Conservation (phyloP, 2,888 invertebrate species). For the Drosophila stalkeri region DNA sequence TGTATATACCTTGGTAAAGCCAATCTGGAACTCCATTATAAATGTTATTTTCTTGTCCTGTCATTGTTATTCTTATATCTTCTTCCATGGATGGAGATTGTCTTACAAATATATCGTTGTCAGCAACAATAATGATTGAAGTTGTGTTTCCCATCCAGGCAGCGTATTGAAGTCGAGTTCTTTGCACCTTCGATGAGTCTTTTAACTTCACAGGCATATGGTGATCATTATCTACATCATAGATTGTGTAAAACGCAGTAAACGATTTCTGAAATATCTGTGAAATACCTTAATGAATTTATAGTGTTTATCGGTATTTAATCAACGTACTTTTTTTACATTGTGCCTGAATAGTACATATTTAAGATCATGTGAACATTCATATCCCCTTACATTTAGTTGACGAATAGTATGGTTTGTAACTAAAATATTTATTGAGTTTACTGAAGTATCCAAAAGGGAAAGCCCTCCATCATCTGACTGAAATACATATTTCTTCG, state of each 20-base stretch:
- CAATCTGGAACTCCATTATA: slow-evolving; percentile 98
- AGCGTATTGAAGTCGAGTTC: slow-evolving; percentile 92
- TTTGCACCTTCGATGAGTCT: slow-evolving; percentile 89
- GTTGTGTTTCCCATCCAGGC: slow-evolving; percentile 93
- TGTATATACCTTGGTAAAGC: slow-evolving; percentile 93
- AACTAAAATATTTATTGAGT: slow-evolving; percentile 91
- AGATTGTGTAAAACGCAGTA: slow-evolving; percentile 95
- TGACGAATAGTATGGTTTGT: slow-evolving; percentile 95
- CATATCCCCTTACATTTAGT: slow-evolving; percentile 94
- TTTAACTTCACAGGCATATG: slow-evolving; percentile 94
- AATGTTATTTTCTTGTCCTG: slow-evolving; percentile 91
- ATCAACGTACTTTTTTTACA: slow-evolving; percentile 91
- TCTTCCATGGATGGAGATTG: slow-evolving; percentile 89
- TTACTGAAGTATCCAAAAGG: slow-evolving; percentile 91
- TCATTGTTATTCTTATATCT: slow-evolving; percentile 90
- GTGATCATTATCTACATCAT: slow-evolving; percentile 96
- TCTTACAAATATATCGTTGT: slow-evolving; percentile 95
- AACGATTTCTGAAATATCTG: slow-evolving; percentile 95
- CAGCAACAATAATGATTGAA: slow-evolving; percentile 91
- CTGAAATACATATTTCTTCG: slow-evolving; percentile 93
- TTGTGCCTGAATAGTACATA: slow-evolving; percentile 95
- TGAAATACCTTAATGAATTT: background rate
- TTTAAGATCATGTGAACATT: slow-evolving; percentile 93
- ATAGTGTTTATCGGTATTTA: background rate
- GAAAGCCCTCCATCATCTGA: slow-evolving; percentile 94